These are phyloP conservation scores for Poecilobothrus nobilitatus DNA, from an alignment of 2,888 invertebrate species.

Conservation along the genomic window DNA sequence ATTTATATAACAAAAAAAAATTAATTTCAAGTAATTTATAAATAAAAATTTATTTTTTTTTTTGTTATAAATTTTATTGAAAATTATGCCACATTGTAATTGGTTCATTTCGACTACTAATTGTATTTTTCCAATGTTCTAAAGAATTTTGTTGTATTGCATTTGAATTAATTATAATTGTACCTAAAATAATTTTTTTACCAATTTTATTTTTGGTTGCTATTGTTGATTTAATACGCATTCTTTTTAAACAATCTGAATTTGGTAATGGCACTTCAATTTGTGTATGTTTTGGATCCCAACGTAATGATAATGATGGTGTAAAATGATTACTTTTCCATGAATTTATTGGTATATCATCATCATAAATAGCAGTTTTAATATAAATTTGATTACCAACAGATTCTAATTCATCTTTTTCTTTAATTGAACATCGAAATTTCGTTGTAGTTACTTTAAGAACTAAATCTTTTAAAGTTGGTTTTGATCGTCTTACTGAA, in stretches of 20 bases:
- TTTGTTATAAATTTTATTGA: slow-evolving; percentile 28
- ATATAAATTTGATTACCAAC: slow-evolving; percentile 57
- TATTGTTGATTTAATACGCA: slow-evolving; percentile 37
- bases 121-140: slow-evolving; percentile 36
- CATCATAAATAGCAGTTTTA: slow-evolving; percentile 66
- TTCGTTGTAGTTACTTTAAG: slow-evolving; percentile 37
- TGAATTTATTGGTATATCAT: slow-evolving; percentile 49
- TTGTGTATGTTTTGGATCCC: slow-evolving; percentile 48
- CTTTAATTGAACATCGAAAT: slow-evolving; percentile 42
- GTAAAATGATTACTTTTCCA: slow-evolving; percentile 69
- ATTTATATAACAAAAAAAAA: not conserved
- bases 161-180: slow-evolving; percentile 29
- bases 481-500: slow-evolving; percentile 28
- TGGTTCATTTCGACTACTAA: slow-evolving; percentile 32
- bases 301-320: slow-evolving; percentile 68
- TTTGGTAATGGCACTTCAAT: slow-evolving; percentile 34
- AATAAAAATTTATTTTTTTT: too few relatives aligned
- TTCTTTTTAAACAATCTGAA: slow-evolving; percentile 33
- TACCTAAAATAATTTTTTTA: slow-evolving; percentile 38
- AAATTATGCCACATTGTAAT: slow-evolving; percentile 41
- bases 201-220: slow-evolving; percentile 42
- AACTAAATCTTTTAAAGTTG: slow-evolving; percentile 26
- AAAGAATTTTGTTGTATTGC: slow-evolving; percentile 26
- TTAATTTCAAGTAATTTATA: not conserved
- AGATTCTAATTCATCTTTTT: slow-evolving; percentile 42